phyloP scores from a whole-genome alignment of 2,113 vertebrate species.

The Clarias batrachus region DNA sequence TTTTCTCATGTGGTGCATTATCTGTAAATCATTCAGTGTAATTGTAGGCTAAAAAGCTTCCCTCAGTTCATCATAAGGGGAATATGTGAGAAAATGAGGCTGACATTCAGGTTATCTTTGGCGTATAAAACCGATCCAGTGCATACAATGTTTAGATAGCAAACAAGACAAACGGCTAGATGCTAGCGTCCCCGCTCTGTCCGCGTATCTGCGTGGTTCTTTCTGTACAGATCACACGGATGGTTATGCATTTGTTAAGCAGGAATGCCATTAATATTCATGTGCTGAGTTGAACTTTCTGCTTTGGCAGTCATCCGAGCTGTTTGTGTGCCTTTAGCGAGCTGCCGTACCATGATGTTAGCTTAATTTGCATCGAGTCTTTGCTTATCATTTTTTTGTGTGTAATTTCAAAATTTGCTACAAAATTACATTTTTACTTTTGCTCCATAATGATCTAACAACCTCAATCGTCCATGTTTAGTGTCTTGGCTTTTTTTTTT shows the following conservation, averaged over 20 bases:
- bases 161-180: neutral
- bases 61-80: neutral
- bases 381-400: neutral
- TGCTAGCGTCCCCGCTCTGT: neutral
- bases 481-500: neutral
- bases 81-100: constrained; percentile 7
- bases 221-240: neutral
- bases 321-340: neutral
- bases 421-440: neutral
- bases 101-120: neutral
- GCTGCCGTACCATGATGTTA: neutral
- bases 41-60: neutral
- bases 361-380: neutral
- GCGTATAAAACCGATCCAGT: neutral
- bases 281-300: neutral
- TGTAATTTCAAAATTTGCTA: constrained; percentile 2
- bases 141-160: neutral
- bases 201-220: neutral
- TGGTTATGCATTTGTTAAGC: neutral
- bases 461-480: neutral
- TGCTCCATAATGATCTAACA: neutral
- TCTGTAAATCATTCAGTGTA: constrained; percentile 5
- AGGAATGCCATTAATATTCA: neutral
- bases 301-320: neutral
- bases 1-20: neutral